These are phyloP conservation scores for Brevimyrus niger DNA, from an alignment of 2,113 vertebrate species.

Conservation along the genomic window DNA sequence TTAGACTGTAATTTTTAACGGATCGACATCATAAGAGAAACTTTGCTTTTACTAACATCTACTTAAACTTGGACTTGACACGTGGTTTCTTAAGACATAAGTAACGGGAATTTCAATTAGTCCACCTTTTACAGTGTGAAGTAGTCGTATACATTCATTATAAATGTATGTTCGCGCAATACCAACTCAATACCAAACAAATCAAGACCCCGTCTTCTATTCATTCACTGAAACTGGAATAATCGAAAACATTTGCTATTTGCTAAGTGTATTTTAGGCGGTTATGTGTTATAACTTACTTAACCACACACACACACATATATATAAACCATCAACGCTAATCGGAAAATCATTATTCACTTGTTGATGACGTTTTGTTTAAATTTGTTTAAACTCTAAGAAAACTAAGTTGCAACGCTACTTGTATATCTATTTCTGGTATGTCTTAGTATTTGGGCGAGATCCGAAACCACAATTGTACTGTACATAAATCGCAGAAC, in stretches of 20 bases:
- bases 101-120: neutral
- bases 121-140: neutral
- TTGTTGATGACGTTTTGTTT: neutral
- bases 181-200: neutral
- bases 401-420: neutral
- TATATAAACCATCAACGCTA: too few species aligned
- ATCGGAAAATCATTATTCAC: neutral
- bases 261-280: neutral
- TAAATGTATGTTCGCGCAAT: neutral
- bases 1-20: neutral
- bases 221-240: neutral
- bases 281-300: neutral
- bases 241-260: neutral
- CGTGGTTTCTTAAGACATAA: neutral
- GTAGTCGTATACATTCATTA: neutral
- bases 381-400: neutral
- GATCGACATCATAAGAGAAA: neutral
- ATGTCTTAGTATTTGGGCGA: neutral
- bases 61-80: neutral
- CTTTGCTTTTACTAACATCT: neutral
- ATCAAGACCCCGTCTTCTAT: neutral
- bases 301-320: too few species aligned
- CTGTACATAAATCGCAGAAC: neutral
- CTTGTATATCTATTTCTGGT: neutral
- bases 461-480: neutral